Evolutionary conservation across 1,140 invertebrate genomes (phyloP).

Genomic region (Pseudobourletiella spinata): DNA sequence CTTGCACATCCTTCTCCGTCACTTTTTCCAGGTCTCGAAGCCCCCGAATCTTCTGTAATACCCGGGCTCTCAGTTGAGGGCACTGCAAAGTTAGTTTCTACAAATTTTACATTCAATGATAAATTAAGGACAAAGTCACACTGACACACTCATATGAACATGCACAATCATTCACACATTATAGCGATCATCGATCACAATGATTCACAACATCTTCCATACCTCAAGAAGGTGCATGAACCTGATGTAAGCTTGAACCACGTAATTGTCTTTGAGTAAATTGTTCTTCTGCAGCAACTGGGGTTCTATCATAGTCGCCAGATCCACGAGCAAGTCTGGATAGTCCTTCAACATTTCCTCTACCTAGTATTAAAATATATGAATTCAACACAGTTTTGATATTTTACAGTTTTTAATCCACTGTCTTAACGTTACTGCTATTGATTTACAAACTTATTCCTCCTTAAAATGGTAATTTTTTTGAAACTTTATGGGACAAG

Average conservation of each 20-base stretch:
- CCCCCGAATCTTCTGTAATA: conserved; percentile 20
- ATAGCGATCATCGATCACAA: too few relatives aligned
- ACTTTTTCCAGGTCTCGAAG: conserved; percentile 17
- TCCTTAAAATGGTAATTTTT: too few relatives aligned
- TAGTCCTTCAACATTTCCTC: conserved; percentile 27
- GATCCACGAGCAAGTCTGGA: conserved; percentile 28
- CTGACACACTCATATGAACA: neutral
- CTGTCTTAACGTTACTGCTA: too few relatives aligned
- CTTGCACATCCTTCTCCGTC: conserved; percentile 21
- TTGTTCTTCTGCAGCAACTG: neutral
- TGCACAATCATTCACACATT: neutral
- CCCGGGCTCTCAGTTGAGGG: conserved; percentile 23
- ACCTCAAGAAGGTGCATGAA: conserved; percentile 22
- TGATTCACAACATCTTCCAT: too few relatives aligned
- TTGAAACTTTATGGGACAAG: too few relatives aligned
- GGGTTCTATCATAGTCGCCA: conserved; percentile 14
- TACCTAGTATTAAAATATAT: conserved; percentile 12
- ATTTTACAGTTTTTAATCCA: too few relatives aligned
- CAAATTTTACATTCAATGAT: neutral
- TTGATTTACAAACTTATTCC: too few relatives aligned
- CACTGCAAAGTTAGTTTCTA: conserved; percentile 30
- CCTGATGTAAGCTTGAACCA: conserved; percentile 5
- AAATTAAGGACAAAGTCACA: neutral
- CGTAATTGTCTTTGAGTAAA: conserved; percentile 3
- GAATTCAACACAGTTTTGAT: too few relatives aligned